Percentiles rank a stretch among this genome's conserved stretches.
Evolutionary conservation across 2,797 vertebrate genomes (phyloP).

Genomic region (Acipenser oxyrinchus): DNA sequence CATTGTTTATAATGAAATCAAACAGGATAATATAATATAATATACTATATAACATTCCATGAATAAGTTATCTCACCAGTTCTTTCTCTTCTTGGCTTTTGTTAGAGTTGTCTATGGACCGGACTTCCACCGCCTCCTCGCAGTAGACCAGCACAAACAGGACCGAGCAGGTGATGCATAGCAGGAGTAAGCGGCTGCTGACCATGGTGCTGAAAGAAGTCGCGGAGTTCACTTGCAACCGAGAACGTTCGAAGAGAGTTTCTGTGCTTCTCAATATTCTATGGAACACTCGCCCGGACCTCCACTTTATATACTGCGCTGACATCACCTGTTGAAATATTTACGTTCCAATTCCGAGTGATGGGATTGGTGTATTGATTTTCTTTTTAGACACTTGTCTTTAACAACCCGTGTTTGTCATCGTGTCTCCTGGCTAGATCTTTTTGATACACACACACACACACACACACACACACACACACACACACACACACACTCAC

Average conservation of each 20-base stretch:
- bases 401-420: too few species aligned
- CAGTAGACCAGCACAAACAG: slow-evolving; percentile 42
- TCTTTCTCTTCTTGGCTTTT: slow-evolving; percentile 66
- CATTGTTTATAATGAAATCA: too few species aligned
- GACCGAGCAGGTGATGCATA: slow-evolving; percentile 47
- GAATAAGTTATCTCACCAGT: slow-evolving; percentile 53
- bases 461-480: too few species aligned
- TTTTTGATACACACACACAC: too few species aligned
- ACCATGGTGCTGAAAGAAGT: slow-evolving; percentile 53
- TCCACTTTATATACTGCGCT: slow-evolving; percentile 16
- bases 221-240: neutral
- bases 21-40: too few species aligned
- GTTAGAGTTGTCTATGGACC: slow-evolving; percentile 40
- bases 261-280: neutral
- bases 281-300: neutral
- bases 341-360: slow-evolving; percentile 5
- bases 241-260: neutral
- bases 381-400: neutral
- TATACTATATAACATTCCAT: too few species aligned
- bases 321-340: slow-evolving; percentile 23
- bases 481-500: too few species aligned
- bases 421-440: too few species aligned
- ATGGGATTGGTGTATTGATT: slow-evolving; percentile 1
- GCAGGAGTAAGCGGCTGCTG: slow-evolving; percentile 42
- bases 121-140: slow-evolving; percentile 52